These are phyloP conservation scores for Cephus rjabovi DNA, from an alignment of 2,888 invertebrate genomes.

Conservation along the genomic window DNA sequence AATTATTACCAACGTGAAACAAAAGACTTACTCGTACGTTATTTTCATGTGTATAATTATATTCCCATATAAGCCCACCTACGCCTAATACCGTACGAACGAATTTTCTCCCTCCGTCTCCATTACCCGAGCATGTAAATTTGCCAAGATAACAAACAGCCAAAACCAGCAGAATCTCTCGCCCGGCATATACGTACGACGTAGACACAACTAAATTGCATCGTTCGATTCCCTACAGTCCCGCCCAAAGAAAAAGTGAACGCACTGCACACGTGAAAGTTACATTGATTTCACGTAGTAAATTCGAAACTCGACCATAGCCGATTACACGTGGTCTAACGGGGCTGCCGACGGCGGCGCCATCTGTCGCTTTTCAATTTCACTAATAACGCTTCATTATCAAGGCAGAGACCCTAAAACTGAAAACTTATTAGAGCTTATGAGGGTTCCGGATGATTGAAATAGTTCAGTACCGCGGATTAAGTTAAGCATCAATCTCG, in stretches of 20 bases:
- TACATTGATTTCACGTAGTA: neutral
- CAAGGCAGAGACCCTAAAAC: slow-evolving; percentile 20
- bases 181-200: too few species aligned
- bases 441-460: slow-evolving; percentile 26
- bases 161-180: too few species aligned
- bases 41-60: neutral
- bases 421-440: slow-evolving; percentile 28
- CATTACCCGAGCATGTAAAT: neutral
- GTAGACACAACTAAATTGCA: neutral
- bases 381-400: slow-evolving; percentile 27
- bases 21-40: neutral
- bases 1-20: neutral
- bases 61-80: too few species aligned
- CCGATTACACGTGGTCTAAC: neutral
- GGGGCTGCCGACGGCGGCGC: neutral
- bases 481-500: slow-evolving; percentile 24
- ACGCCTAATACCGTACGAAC: too few species aligned
- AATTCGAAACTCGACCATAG: neutral
- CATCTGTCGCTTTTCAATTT: slow-evolving; percentile 13
- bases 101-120: too few species aligned
- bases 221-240: neutral
- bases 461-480: slow-evolving; percentile 18
- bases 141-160: neutral
- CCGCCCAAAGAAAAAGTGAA: too few species aligned
- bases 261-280: neutral